These are phyloP conservation scores for Zhengitettix transpicula DNA, from an alignment of 2,888 invertebrate species.

Conservation along the genomic window DNA sequence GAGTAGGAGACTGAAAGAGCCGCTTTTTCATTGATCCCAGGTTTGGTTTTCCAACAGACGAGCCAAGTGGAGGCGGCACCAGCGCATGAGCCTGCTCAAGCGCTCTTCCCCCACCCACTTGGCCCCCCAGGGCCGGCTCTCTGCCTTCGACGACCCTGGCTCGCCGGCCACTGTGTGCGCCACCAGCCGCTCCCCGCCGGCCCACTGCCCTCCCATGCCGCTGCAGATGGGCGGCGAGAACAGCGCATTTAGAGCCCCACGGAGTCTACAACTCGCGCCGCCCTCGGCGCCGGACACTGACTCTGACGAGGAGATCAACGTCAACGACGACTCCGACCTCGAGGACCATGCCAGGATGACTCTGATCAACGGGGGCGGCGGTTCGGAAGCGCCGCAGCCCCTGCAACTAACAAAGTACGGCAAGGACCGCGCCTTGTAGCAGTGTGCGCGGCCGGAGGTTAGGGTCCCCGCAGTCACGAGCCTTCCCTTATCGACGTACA, in stretches of 20 bases:
- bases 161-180: constrained; percentile 23
- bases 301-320: constrained; percentile 66
- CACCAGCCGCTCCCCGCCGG: constrained; percentile 21
- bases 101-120: constrained; percentile 30
- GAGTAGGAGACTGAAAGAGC: neutral
- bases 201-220: constrained; percentile 27
- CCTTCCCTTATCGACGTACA: no score
- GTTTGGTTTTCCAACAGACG: constrained; percentile 99
- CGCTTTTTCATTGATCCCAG: constrained; percentile 48
- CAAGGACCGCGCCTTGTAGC: constrained; percentile 23
- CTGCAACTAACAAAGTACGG: constrained; percentile 57
- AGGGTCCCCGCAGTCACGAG: no score
- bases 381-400: constrained; percentile 29
- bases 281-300: constrained; percentile 24
- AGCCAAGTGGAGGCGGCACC: constrained; percentile 95
- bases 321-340: constrained; percentile 59
- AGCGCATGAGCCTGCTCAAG: constrained; percentile 85
- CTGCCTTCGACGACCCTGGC: constrained; percentile 19
- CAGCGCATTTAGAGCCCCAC: constrained; percentile 55
- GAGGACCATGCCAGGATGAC: constrained; percentile 1
- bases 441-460: no score
- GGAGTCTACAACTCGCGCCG: constrained; percentile 21
- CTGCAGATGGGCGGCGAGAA: constrained; percentile 75
- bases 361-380: constrained; percentile 22
- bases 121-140: neutral